Evolutionary conservation across 2,888 invertebrate genomes (phyloP), one percentile per base, ranked within the genome.

Genomic region (Pelosia muscerda): DNA sequence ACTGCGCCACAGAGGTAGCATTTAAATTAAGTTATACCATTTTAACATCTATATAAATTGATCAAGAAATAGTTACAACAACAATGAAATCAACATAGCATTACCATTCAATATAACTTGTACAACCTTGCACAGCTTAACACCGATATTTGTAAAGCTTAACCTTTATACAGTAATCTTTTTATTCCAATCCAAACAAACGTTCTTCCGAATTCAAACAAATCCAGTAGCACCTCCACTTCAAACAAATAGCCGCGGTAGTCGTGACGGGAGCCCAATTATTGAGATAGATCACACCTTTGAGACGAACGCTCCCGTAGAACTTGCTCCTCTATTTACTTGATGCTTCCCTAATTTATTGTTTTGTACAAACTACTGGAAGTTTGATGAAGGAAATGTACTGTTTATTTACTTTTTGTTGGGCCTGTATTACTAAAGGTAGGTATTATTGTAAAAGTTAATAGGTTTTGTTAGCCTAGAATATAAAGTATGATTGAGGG

Each of bases 271-370:
- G 63, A 70, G 73, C 73, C 81, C 83, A 83, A 83, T 83, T 82
- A 83, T 83, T 83, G 79, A 83, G 82, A 83, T 81, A 77, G 76
- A 83, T 83, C 77, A 77, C 81, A 82, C 84, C 81, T 78, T 56
- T 66, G 82, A 79, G 70, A 73, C 31, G 58, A 65, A 63, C 69
- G 67, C 53, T 69, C 72, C 64, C 60, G 57, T 65, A 62, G 61
- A 76, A 71, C 74, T 69, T 53, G 9, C 58, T 34, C 42, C 68
- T 71, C 73, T 76, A 72, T 72, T 77, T 69, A 66, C 69, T 72
- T 65, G 69, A 73, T 72, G 64, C 56, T 42, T 55, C 10, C 55
- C 61, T 76, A 74, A 69, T 74, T 73, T 73, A 76, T 78, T 55
- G 69, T 69, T 72, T 66, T 38, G 31, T 57, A 53, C 42, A 55